Conservation (phyloP, 2,113 vertebrate species). For the Lipophrys pholis region DNA sequence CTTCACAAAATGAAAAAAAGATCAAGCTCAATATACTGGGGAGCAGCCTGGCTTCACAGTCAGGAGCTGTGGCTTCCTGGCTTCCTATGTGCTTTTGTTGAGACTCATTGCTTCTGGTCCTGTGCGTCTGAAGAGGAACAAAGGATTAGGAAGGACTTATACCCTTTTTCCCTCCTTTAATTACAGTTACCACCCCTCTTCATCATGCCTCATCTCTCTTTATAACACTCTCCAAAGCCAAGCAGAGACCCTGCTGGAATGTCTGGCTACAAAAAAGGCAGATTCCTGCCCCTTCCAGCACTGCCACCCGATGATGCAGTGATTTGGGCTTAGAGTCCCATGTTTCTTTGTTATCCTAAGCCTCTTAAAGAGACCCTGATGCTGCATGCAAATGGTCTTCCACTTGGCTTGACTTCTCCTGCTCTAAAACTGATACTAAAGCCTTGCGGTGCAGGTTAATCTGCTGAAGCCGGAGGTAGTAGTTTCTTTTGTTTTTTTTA, state of each 20-base stretch:
- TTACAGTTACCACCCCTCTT: slow-evolving; percentile 73
- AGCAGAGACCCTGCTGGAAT: slow-evolving; percentile 68
- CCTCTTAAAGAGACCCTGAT: slow-evolving; percentile 57
- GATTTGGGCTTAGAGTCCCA: slow-evolving; percentile 40
- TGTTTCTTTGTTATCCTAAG: slow-evolving; percentile 62
- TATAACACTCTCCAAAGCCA: slow-evolving; percentile 57
- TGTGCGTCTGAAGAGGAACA: slow-evolving; percentile 77
- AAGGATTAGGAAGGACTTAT: slow-evolving; percentile 72
- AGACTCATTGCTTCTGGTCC: slow-evolving; percentile 67
- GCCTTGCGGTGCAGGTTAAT: slow-evolving; percentile 14
- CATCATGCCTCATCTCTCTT: slow-evolving; percentile 72
- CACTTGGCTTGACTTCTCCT: slow-evolving; percentile 26
- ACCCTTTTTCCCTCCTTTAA: slow-evolving; percentile 66
- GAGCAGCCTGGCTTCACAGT: slow-evolving; percentile 27
- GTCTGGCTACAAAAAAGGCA: slow-evolving; percentile 47
- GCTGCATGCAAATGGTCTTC: slow-evolving; percentile 28
- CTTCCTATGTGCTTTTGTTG: slow-evolving; percentile 63
- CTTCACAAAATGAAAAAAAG: not conserved
- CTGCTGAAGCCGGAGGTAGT: slow-evolving; percentile 1
- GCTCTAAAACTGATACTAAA: slow-evolving; percentile 18
- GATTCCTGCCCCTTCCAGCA: slow-evolving; percentile 40
- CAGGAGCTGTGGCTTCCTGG: slow-evolving; percentile 58
- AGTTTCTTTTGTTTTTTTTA: slow-evolving; percentile 1
- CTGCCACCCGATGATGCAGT: slow-evolving; percentile 41
- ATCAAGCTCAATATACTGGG: not conserved